Evolutionary conservation across 2,888 invertebrate species (phyloP), one percentile per base, ranked within the genome.

Genomic region (Matsumyia berberina): DNA sequence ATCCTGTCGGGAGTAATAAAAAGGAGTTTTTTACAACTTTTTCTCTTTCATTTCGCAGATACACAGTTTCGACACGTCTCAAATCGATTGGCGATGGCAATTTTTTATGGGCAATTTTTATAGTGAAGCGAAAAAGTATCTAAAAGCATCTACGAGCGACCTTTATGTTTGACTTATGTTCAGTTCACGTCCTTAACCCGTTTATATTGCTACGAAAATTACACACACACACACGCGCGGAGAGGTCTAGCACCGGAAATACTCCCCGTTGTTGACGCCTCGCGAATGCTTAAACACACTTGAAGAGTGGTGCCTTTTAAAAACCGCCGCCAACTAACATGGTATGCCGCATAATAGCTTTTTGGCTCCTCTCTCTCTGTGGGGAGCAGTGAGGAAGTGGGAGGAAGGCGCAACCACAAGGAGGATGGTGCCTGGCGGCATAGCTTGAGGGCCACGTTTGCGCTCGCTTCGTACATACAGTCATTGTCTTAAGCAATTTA

Each of bases 401-500:
- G 24, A 44, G 31, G 29, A 19, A 8, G 33, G 55, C 17, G n/a
- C 15, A 19, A 12, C 44, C 44, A 49, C 70, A 69, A 51, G 37
- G 19, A 64, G 51, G 42, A 53, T 42, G 62, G 53, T 44, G 51
- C 31, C 24, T 53, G 17, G 4, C n/a, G 51, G 51, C 11, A 60
- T 39, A 24, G 67, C 67, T 51, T 62, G 42, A 58, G 46, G 72
- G 42, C 15, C 15, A 46, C 35, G 35, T 64, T 77, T 12, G 12
- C 29, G 17, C 37, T 49, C 35, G 9, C 42, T 33, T 35, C 19
- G 19, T 33, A 57, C 9, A 57, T 24, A 58, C 15, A 81, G 53
- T 66, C 72, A 78, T 82, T 82, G 82, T 82, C 72, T 82, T 62
- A 67, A 82, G 31, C 77, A 82, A 82, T 82, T 82, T 78, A 82